Conservation (phyloP, 2,888 invertebrate species). For the Diarsia dahlii region DNA sequence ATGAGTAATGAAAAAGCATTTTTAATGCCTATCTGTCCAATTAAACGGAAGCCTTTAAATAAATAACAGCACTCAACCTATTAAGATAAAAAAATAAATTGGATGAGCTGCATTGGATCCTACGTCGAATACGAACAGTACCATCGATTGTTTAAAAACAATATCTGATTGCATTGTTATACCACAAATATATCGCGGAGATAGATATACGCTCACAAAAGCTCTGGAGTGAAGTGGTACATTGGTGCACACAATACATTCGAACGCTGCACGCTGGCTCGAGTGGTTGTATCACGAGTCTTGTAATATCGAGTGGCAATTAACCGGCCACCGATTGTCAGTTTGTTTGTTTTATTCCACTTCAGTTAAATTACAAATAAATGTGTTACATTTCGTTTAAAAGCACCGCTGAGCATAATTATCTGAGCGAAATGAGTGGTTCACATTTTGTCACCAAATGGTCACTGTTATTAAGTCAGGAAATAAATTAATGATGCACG, state of each 20-base stretch:
- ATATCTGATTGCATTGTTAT: slow-evolving; percentile 76
- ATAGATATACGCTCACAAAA: slow-evolving; percentile 52
- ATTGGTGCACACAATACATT: slow-evolving; percentile 47
- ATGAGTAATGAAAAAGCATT: no score
- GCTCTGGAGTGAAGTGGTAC: slow-evolving; percentile 58
- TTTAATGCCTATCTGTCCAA: slow-evolving; percentile 1
- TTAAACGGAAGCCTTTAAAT: slow-evolving; percentile 3
- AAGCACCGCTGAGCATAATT: slow-evolving; percentile 47
- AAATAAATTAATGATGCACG: slow-evolving; percentile 17
- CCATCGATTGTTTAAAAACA: slow-evolving; percentile 72
- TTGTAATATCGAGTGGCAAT: slow-evolving; percentile 67
- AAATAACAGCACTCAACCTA: slow-evolving; percentile 13
- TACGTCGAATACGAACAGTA: slow-evolving; percentile 27
- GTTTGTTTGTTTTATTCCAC: slow-evolving; percentile 46
- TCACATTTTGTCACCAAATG: slow-evolving; percentile 42
- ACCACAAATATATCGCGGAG: slow-evolving; percentile 58
- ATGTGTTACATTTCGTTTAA: slow-evolving; percentile 39
- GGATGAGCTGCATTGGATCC: slow-evolving; percentile 41
- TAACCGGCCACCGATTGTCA: slow-evolving; percentile 49
- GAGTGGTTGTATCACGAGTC: slow-evolving; percentile 52
- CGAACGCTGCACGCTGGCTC: slow-evolving; percentile 24
- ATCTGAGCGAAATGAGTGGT: slow-evolving; percentile 43
- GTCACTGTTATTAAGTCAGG: neutral
- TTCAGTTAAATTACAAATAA: slow-evolving; percentile 53
- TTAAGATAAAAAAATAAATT: slow-evolving; percentile 50